phyloP scores from a whole-genome alignment of 2,888 invertebrate genomes.

The Noctua pronuba region DNA sequence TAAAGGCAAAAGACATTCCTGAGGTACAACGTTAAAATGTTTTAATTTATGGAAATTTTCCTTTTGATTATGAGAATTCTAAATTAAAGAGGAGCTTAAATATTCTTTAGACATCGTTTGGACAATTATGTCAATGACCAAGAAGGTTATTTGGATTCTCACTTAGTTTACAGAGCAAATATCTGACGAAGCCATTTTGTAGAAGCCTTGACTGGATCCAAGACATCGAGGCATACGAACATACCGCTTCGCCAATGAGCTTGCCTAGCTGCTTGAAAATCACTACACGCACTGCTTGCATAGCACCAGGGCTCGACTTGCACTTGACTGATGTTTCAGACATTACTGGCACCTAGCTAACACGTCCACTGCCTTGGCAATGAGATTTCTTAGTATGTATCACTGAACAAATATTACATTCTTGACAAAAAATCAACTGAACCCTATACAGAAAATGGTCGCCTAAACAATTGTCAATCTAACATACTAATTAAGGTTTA shows the following conservation, averaged over 20 bases:
- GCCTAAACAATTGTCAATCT: neutral
- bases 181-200: neutral
- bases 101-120: slow-evolving; percentile 35
- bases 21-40: neutral
- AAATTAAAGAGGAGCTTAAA: slow-evolving; percentile 23
- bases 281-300: slow-evolving; percentile 19
- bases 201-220: neutral
- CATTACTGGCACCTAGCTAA: slow-evolving; percentile 35
- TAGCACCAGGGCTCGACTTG: slow-evolving; percentile 28
- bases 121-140: slow-evolving; percentile 29
- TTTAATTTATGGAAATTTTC: slow-evolving; percentile 41
- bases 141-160: slow-evolving; percentile 23
- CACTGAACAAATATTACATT: slow-evolving; percentile 29
- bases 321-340: slow-evolving; percentile 30
- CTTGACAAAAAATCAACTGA: slow-evolving; percentile 28
- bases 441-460: neutral
- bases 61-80: slow-evolving; percentile 32
- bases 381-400: slow-evolving; percentile 13
- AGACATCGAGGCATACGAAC: neutral
- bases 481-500: no score
- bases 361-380: slow-evolving; percentile 31
- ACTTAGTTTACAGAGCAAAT: neutral
- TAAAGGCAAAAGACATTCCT: slow-evolving; percentile 15
- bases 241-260: slow-evolving; percentile 6
- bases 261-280: slow-evolving; percentile 19